Conservation (phyloP, 2,888 invertebrate species). For the Aphrophora alni region DNA sequence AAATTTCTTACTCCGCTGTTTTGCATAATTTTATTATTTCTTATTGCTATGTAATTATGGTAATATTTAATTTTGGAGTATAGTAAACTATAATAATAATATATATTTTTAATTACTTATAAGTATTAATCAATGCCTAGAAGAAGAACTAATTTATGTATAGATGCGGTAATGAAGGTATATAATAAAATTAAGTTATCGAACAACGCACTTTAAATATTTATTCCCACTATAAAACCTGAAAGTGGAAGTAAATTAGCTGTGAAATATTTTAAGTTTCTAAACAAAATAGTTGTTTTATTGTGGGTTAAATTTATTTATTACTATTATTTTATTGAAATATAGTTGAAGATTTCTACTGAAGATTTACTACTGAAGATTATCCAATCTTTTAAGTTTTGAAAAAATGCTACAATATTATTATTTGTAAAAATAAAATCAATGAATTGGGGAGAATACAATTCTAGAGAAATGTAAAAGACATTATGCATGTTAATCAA, state of each 20-base stretch:
- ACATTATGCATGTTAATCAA: not conserved
- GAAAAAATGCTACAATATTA: not conserved
- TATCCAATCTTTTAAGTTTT: not conserved
- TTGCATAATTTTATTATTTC: not conserved
- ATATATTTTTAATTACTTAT: conserved; percentile 1
- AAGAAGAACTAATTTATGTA: not conserved
- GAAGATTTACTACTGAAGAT: not conserved
- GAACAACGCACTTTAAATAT: not conserved
- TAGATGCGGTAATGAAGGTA: too few relatives aligned
- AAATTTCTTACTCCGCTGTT: not conserved
- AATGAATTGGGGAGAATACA: too few relatives aligned
- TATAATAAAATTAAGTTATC: not conserved
- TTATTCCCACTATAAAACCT: not conserved
- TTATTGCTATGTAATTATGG: not conserved
- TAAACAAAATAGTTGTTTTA: not conserved
- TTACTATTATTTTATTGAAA: not conserved
- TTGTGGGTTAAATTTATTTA: not conserved
- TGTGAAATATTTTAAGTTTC: not conserved
- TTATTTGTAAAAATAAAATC: too few relatives aligned
- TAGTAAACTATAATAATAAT: not conserved
- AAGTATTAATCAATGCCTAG: not conserved
- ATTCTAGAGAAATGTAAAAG: not conserved
- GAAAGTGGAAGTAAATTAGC: not conserved
- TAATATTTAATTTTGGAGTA: not conserved
- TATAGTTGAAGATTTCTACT: not conserved